Percentiles rank a stretch among this genome's conserved stretches.
Evolutionary conservation across 2,888 invertebrate genomes (phyloP).

Genomic region (Acanthosepion esculentum): DNA sequence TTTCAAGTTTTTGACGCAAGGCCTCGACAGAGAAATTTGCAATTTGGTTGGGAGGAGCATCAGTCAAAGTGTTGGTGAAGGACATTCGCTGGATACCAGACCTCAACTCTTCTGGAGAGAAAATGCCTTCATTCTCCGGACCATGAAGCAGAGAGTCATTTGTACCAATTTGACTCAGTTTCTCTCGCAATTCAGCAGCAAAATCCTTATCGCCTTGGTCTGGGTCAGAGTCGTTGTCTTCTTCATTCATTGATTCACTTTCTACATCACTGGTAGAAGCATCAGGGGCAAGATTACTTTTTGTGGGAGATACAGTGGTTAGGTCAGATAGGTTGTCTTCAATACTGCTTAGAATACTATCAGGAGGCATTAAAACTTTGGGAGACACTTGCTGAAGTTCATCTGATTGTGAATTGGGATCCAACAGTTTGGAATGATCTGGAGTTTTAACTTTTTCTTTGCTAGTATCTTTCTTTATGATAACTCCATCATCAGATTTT

Average conservation of each 20-base stretch:
- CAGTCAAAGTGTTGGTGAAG: background rate
- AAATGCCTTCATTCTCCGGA: background rate
- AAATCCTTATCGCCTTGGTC: slow-evolving; percentile 36
- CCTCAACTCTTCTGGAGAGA: slow-evolving; percentile 40
- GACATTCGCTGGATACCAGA: slow-evolving; percentile 40
- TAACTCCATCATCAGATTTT: slow-evolving; percentile 34
- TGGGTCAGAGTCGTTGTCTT: background rate
- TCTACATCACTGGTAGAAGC: slow-evolving; percentile 40
- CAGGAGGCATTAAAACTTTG: slow-evolving; percentile 24
- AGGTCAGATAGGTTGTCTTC: slow-evolving; percentile 43
- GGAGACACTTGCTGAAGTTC: background rate
- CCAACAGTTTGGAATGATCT: background rate
- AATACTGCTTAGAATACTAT: slow-evolving; percentile 44
- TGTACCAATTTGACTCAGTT: slow-evolving; percentile 40
- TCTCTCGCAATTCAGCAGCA: slow-evolving; percentile 38
- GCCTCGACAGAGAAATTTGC: slow-evolving; percentile 48
- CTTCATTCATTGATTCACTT: background rate
- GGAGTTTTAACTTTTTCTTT: slow-evolving; percentile 2
- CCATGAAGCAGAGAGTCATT: background rate
- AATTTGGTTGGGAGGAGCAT: background rate
- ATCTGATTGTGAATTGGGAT: slow-evolving; percentile 39
- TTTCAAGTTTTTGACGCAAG: slow-evolving; percentile 36
- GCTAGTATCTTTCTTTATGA: background rate
- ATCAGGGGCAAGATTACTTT: slow-evolving; percentile 41
- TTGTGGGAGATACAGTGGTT: slow-evolving; percentile 35